These are phyloP conservation scores for Cryptus viduatorius DNA, from an alignment of 2,888 invertebrate genomes.

Conservation along the genomic window DNA sequence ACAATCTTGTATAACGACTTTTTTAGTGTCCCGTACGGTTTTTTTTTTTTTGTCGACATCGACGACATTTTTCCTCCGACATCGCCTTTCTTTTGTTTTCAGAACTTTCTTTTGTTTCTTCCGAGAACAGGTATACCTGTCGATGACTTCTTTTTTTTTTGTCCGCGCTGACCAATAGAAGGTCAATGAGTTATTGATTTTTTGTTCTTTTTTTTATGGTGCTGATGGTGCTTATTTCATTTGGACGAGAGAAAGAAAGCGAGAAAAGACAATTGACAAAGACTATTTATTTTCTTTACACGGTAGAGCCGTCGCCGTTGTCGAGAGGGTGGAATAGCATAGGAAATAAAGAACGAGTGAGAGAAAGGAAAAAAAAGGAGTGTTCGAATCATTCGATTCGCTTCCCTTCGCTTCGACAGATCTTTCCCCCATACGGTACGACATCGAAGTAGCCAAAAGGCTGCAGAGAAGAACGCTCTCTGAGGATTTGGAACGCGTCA, in stretches of 20 bases:
- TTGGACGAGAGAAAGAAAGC: slow-evolving; percentile 43
- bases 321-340: slow-evolving; percentile 21
- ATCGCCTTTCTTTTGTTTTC: slow-evolving; percentile 48
- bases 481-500: slow-evolving; percentile 66
- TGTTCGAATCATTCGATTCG: slow-evolving; percentile 68
- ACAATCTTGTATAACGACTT: slow-evolving; percentile 54
- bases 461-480: slow-evolving; percentile 59
- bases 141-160: slow-evolving; percentile 30
- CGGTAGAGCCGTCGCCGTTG: slow-evolving; percentile 22
- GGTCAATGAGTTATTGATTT: slow-evolving; percentile 47
- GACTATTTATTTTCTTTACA: slow-evolving; percentile 69
- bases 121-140: slow-evolving; percentile 39
- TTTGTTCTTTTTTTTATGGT: slow-evolving; percentile 14
- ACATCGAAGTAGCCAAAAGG: slow-evolving; percentile 49
- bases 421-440: slow-evolving; percentile 44
- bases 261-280: slow-evolving; percentile 54
- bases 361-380: slow-evolving; percentile 57
- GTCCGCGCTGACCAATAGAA: slow-evolving; percentile 19
- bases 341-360: slow-evolving; percentile 23
- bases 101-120: slow-evolving; percentile 41
- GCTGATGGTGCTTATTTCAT: slow-evolving; percentile 62
- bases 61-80: slow-evolving; percentile 36
- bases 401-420: slow-evolving; percentile 63
- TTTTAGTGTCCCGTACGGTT: slow-evolving; percentile 31
- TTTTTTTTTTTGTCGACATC: slow-evolving; percentile 33